These are phyloP conservation scores for Oreortyx pictus DNA, from an alignment of 2,797 vertebrate species.

Conservation along the genomic window DNA sequence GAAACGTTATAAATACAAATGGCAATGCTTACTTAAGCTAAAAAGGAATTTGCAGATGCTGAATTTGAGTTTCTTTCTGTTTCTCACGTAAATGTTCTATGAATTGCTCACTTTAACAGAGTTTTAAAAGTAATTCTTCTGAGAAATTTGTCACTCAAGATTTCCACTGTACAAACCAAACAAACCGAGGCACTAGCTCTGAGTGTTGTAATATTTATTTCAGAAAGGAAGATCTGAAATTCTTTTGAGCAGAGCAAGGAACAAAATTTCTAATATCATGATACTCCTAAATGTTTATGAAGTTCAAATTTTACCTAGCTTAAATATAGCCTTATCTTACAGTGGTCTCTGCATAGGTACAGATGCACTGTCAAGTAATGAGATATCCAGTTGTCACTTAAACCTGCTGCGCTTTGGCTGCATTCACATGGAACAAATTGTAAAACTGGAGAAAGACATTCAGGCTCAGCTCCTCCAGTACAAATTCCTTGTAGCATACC, in stretches of 20 bases:
- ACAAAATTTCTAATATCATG: not conserved
- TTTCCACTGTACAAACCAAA: not conserved
- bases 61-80: not conserved
- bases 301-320: not conserved
- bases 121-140: not conserved
- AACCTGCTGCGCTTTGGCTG: not conserved
- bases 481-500: constrained; percentile 38
- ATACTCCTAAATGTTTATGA: not conserved
- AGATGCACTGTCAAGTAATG: not conserved
- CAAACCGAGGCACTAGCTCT: not conserved
- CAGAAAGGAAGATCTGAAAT: not conserved
- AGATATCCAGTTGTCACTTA: not conserved
- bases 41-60: not conserved
- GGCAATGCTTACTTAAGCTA: not conserved
- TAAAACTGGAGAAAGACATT: not conserved
- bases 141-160: not conserved
- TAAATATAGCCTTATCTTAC: not conserved
- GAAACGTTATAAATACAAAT: constrained; percentile 6
- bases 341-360: not conserved
- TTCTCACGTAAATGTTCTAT: not conserved
- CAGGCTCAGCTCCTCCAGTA: not conserved
- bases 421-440: not conserved
- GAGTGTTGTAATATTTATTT: not conserved
- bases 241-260: not conserved
- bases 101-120: not conserved